Evolutionary conservation across 1,140 invertebrate species (phyloP).

Genomic region (Grapholita molesta): DNA sequence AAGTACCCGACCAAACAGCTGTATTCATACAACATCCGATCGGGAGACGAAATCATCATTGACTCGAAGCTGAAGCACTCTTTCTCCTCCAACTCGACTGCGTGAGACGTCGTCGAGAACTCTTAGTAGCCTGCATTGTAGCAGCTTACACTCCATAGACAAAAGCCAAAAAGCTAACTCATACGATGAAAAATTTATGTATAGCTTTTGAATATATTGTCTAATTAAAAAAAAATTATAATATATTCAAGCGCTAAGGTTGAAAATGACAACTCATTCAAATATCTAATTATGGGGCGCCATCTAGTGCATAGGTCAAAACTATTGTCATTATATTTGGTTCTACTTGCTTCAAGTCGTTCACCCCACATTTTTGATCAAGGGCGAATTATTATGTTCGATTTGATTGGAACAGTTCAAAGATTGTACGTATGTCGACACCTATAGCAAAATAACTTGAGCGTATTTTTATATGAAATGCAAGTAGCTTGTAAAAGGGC

Average conservation of each 20-base stretch:
- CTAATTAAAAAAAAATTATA: no score
- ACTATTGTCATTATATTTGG: not conserved
- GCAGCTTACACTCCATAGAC: not conserved
- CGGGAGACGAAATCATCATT: conserved; percentile 94
- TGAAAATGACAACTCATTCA: no score
- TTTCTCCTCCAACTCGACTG: conserved; percentile 54
- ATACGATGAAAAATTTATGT: not conserved
- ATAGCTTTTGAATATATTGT: no score
- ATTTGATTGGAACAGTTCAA: no score
- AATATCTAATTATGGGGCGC: no score
- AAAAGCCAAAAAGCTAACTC: not conserved
- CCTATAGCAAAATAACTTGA: not conserved
- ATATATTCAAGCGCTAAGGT: no score
- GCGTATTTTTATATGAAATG: conserved; percentile 13
- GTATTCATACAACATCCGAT: conserved; percentile 94
- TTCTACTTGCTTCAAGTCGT: not conserved
- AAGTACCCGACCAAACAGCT: conserved; percentile 91
- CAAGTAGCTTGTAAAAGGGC: not conserved
- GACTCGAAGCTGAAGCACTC: conserved; percentile 82
- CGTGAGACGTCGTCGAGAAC: conserved; percentile 34
- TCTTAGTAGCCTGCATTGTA: not conserved
- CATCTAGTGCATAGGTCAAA: not conserved
- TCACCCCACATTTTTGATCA: no score
- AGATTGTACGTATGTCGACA: conserved; percentile 23
- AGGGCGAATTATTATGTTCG: no score